These are phyloP conservation scores for Ametastegia equiseti DNA, from an alignment of 2,888 invertebrate genomes.

Conservation along the genomic window DNA sequence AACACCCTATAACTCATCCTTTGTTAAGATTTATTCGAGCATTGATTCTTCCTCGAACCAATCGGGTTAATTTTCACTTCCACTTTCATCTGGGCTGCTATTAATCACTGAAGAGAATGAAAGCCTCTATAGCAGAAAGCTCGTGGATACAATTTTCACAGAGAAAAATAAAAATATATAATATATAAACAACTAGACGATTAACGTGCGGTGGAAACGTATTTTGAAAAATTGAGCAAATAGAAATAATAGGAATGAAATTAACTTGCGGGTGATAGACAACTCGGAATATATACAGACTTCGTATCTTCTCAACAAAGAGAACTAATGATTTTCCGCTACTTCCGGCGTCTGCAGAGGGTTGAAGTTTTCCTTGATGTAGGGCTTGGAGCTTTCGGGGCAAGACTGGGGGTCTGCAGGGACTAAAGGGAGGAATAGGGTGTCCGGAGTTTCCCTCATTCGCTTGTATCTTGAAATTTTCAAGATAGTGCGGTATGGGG, in stretches of 20 bases:
- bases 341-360: neutral
- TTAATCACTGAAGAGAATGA: constrained; percentile 7
- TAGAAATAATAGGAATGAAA: neutral
- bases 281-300: neutral
- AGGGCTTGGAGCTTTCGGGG: neutral
- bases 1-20: constrained; percentile 56
- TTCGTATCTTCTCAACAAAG: neutral
- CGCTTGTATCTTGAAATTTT: neutral
- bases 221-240: too few species aligned
- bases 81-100: constrained; percentile 34
- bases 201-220: too few species aligned
- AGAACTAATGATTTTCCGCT: neutral
- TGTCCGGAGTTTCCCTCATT: neutral
- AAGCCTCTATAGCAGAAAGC: neutral
- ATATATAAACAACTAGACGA: too few species aligned
- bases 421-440: constrained; percentile 3
- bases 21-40: constrained; percentile 62
- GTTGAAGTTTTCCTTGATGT: neutral
- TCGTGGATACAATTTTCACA: neutral
- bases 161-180: neutral
- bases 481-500: neutral
- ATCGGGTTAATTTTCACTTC: constrained; percentile 67
- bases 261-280: neutral
- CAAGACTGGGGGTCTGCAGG: neutral
- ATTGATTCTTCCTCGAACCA: constrained; percentile 63